These are phyloP conservation scores for Oncorhynchus mykiss DNA, from an alignment of 2,113 vertebrate species.

Conservation along the genomic window DNA sequence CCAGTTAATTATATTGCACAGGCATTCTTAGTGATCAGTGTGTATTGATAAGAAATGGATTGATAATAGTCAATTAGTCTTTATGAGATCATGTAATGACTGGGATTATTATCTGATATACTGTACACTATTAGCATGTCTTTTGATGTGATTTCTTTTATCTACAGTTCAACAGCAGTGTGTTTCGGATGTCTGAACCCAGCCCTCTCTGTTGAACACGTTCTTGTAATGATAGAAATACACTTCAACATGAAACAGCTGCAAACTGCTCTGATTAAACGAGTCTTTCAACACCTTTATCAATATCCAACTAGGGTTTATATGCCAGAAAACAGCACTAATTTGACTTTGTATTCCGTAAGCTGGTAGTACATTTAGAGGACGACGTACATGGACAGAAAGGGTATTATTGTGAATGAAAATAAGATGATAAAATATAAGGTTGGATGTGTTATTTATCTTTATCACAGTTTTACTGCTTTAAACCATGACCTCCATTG, in stretches of 20 bases:
- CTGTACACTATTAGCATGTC: no score
- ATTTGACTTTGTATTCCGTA: not conserved
- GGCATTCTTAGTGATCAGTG: not conserved
- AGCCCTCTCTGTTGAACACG: not conserved
- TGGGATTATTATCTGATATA: no score
- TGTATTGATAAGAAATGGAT: slow-evolving; percentile 29
- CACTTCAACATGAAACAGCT: not conserved
- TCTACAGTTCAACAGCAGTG: not conserved
- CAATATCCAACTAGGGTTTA: not conserved
- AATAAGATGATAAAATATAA: not conserved
- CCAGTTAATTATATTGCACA: no score
- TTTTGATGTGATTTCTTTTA: no score
- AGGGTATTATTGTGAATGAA: not conserved
- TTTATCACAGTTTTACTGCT: slow-evolving; percentile 18
- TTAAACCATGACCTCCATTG: slow-evolving; percentile 2
- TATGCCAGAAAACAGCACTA: not conserved
- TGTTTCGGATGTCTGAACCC: not conserved
- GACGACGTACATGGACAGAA: no score
- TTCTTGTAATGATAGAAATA: not conserved
- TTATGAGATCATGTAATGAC: no score
- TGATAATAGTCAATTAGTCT: slow-evolving; percentile 21
- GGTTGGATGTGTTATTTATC: not conserved
- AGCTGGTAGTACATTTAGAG: no score
- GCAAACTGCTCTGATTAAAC: not conserved
- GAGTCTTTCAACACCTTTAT: not conserved